Evolutionary conservation across 2,797 vertebrate species (phyloP), one percentile per base, ranked within the genome.

Genomic region (Channa striata): DNA sequence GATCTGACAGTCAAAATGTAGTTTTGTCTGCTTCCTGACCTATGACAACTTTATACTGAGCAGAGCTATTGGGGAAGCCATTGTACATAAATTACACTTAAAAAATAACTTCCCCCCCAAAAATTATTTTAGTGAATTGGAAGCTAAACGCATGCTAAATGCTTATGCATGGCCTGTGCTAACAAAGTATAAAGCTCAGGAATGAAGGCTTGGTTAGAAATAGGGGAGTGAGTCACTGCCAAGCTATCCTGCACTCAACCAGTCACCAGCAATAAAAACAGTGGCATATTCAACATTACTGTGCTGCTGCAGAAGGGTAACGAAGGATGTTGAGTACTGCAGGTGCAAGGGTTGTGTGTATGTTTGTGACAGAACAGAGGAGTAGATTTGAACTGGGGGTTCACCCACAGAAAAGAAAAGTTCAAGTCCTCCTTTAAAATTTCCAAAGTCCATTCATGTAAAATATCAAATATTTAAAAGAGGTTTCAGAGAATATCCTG

Each of bases 211-310:
- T 51, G 7, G 43, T 62, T 57, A 67, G 52, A 56, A 78, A 74
- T 13, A 13, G 43, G 11, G 42, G 46, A 69, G 59, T 87, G 89
- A 95, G 78, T 92, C 87, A 90, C 61, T 66, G 61, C 66, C 48
- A 14, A 72, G 82, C 72, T 80, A 91, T 81, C 87, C 80, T 68
- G 59, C 62, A 30, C 40, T 61, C 82, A 84, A 91, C 92, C 90
- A 91, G 67, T 77, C 61, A n/a, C 63, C 81, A 61, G 25, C 66
- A 72, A 82, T 51, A 56, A 90, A 90, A 88, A 80, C 65, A 60
- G 47, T 72, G 30, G 71, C 66, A 84, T 81, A 77, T 67, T 91
- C 46, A 85, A 85, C 76, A 77, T 40, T 63, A 70, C 69, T 85
- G 63, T 56, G 39, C 33, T 63, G 54, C 72, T 56, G 74, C 62